Evolutionary conservation across 30 jellyfish, hydroid and myxozoan genomes (phyloP).

Genomic region (Hydractinia symbiolongicarpus): DNA sequence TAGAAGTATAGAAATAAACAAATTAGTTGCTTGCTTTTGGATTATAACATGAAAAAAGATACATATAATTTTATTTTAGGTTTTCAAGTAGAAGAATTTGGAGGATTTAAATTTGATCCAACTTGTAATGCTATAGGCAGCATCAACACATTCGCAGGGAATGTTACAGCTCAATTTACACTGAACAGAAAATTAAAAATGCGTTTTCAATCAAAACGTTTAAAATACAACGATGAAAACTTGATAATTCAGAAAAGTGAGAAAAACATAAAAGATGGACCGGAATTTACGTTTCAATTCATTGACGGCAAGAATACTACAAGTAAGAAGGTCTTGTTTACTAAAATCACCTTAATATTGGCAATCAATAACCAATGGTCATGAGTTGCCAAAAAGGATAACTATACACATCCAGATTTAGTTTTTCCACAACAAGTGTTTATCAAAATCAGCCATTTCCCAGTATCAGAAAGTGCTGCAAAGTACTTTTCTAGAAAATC

Average conservation of each 20-base stretch:
- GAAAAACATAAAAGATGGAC: neutral
- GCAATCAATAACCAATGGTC: too few species aligned
- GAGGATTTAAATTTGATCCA: conserved; percentile 9
- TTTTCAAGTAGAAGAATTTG: conserved; percentile 5
- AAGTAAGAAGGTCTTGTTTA: neutral
- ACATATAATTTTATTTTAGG: neutral
- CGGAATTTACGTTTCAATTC: conserved; percentile 7
- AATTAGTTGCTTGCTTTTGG: too few species aligned
- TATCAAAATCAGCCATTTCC: too few species aligned
- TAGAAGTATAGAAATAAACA: too few species aligned
- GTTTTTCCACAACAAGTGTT: too few species aligned
- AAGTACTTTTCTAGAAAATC: too few species aligned
- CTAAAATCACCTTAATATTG: too few species aligned
- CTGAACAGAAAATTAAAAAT: neutral
- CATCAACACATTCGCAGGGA: conserved; percentile 12
- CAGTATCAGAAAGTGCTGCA: too few species aligned
- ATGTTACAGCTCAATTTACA: conserved; percentile 1
- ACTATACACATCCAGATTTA: too few species aligned
- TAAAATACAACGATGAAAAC: neutral
- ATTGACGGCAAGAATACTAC: neutral
- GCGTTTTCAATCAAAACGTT: conserved; percentile 15
- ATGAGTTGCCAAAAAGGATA: too few species aligned
- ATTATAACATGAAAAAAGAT: too few species aligned
- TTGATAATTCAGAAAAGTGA: conserved; percentile 7
- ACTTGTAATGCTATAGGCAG: neutral